phyloP scores from a whole-genome alignment of 2,888 invertebrate genomes.

The Eulithis prunata region DNA sequence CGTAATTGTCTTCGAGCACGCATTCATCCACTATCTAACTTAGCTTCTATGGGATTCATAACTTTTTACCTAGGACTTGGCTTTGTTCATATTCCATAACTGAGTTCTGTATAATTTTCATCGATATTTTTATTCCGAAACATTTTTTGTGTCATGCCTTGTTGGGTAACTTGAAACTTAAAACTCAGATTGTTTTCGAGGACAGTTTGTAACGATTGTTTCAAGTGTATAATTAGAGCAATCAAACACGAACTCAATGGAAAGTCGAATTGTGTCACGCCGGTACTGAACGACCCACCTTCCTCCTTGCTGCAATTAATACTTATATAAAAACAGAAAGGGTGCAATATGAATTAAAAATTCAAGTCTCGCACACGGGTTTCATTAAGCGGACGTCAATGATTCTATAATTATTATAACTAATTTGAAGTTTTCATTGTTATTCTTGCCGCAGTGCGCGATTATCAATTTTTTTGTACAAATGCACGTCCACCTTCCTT shows the following conservation, averaged over 20 bases:
- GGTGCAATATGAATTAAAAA: constrained; percentile 59
- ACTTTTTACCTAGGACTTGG: constrained; percentile 44
- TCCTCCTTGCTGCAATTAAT: constrained; percentile 35
- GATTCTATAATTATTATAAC: constrained; percentile 78
- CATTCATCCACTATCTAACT: constrained; percentile 81
- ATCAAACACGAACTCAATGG: constrained; percentile 23
- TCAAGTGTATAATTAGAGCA: constrained; percentile 28
- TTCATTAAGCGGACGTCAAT: constrained; percentile 72
- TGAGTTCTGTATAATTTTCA: constrained; percentile 41
- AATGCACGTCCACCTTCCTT: constrained; percentile 67
- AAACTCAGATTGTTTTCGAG: constrained; percentile 27
- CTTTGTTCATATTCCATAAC: constrained; percentile 45
- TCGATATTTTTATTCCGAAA: constrained; percentile 25
- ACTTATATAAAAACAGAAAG: constrained; percentile 40
- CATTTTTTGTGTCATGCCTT: constrained; percentile 24
- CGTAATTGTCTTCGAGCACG: constrained; percentile 80
- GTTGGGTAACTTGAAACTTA: constrained; percentile 29
- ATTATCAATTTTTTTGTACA: constrained; percentile 71
- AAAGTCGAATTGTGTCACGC: constrained; percentile 22
- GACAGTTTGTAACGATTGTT: constrained; percentile 21
- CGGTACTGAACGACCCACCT: constrained; percentile 18
- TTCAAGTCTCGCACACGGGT: constrained; percentile 67
- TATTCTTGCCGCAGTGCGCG: constrained; percentile 67
- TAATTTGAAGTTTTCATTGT: constrained; percentile 80
- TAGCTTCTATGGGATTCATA: constrained; percentile 44